phyloP scores from a whole-genome alignment of 2,797 vertebrate genomes.

The Taenioides sp. region DNA sequence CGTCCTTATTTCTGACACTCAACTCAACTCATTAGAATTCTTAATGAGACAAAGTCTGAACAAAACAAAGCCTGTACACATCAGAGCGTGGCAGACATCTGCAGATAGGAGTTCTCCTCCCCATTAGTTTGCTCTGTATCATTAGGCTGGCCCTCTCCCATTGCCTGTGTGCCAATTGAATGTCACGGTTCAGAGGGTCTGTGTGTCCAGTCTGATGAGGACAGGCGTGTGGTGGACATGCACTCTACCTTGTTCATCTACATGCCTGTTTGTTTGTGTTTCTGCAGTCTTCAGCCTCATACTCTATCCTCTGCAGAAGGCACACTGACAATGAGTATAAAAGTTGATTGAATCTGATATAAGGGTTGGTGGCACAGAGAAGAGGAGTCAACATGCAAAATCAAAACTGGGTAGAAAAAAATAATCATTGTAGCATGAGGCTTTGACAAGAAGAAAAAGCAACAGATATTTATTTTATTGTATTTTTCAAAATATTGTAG shows the following conservation, averaged over 20 bases:
- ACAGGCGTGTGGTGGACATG: conserved; percentile 49
- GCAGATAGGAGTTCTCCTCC: conserved; percentile 27
- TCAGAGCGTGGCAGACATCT: conserved; percentile 20
- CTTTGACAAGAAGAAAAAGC: conserved; percentile 3
- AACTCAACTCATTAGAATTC: neutral
- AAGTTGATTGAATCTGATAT: conserved; percentile 42
- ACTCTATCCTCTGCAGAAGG: conserved; percentile 27
- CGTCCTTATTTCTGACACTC: no score
- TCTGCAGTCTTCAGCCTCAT: conserved; percentile 31
- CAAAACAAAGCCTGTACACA: conserved; percentile 14
- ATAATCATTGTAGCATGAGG: conserved; percentile 11
- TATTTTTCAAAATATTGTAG: neutral
- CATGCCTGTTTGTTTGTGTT: conserved; percentile 56
- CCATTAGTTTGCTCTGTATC: conserved; percentile 50
- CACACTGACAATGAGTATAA: conserved; percentile 41
- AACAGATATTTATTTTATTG: neutral
- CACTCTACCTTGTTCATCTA: conserved; percentile 45
- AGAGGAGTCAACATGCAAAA: conserved; percentile 37
- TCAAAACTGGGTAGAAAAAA: conserved; percentile 8
- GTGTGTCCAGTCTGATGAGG: conserved; percentile 35
- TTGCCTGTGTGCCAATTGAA: conserved; percentile 29
- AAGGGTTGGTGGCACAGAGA: conserved; percentile 7
- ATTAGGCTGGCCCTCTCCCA: conserved; percentile 41
- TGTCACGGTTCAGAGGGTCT: conserved; percentile 43
- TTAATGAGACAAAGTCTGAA: conserved; percentile 12